Percentiles rank a stretch among this genome's conserved stretches.
Conservation (phyloP, 1,140 invertebrate species). For the Liolophura sinensis region DNA sequence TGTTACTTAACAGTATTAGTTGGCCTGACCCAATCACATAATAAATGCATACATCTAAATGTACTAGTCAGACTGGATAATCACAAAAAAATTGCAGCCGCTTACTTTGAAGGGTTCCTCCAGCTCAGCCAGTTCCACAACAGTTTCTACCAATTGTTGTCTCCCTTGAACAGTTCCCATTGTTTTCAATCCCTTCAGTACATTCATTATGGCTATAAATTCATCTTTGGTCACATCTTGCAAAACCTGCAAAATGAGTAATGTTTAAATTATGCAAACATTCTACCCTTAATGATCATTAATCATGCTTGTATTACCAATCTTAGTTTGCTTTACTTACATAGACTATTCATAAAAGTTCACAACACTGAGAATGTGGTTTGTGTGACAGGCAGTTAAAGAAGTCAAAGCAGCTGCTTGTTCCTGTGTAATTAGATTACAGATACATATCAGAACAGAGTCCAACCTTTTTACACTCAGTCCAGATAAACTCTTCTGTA, state of each 20-base stretch:
- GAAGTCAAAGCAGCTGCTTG: constrained; percentile 10
- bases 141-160: constrained; percentile 82
- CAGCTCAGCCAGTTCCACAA: constrained; percentile 80
- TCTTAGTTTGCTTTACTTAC: too few relatives aligned
- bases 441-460: too few relatives aligned
- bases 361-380: too few relatives aligned
- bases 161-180: constrained; percentile 81
- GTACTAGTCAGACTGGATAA: background rate
- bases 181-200: constrained; percentile 78
- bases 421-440: too few relatives aligned
- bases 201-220: constrained; percentile 86
- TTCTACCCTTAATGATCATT: too few relatives aligned
- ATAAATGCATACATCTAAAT: background rate
- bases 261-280: too few relatives aligned
- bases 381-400: background rate
- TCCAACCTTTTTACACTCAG: constrained; percentile 82
- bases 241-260: constrained; percentile 61
- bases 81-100: background rate
- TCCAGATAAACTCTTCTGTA: constrained; percentile 81
- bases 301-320: too few relatives aligned
- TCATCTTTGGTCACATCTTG: constrained; percentile 86
- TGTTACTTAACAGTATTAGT: background rate
- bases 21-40: background rate
- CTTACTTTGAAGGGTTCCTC: constrained; percentile 72
- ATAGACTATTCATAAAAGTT: too few relatives aligned